These are phyloP conservation scores for Anisognathus igniventris DNA, from an alignment of 2,797 vertebrate genomes.

Conservation along the genomic window DNA sequence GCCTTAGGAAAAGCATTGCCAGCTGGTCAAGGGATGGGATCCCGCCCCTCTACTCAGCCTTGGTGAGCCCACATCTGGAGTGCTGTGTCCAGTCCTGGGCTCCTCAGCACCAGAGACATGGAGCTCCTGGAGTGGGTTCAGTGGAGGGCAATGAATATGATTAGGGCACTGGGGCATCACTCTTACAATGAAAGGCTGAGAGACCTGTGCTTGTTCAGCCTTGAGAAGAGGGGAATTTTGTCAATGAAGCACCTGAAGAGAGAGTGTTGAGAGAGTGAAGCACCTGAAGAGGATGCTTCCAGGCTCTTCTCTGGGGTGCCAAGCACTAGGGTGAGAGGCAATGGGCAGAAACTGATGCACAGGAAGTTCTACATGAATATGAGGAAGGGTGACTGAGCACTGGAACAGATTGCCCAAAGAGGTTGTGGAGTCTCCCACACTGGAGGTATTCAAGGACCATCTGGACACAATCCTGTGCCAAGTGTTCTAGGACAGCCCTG, in stretches of 20 bases:
- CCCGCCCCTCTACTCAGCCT: not conserved
- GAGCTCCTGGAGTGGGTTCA: not conserved
- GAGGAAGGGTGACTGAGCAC: not conserved
- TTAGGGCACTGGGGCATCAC: not conserved
- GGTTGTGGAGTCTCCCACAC: not conserved
- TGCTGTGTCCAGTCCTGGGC: not conserved
- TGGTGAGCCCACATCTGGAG: not conserved
- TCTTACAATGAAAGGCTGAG: accelerated
- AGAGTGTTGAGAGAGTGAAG: not conserved
- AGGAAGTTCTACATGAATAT: not conserved
- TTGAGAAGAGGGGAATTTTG: not conserved
- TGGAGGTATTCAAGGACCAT: not conserved
- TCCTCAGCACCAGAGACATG: not conserved
- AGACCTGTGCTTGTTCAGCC: not conserved
- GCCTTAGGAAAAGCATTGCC: not conserved
- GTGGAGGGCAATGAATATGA: not conserved
- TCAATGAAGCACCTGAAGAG: not conserved
- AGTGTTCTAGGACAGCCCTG: not conserved
- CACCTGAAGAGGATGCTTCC: not conserved
- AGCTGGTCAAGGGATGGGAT: accelerated
- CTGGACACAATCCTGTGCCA: not conserved
- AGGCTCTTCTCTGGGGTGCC: not conserved
- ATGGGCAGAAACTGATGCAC: not conserved
- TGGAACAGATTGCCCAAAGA: not conserved
- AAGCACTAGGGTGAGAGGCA: not conserved